Evolutionary conservation across 2,113 vertebrate species (phyloP), one percentile per base, ranked within the genome.

Genomic region (Cryptoleucopteryx plumbea): DNA sequence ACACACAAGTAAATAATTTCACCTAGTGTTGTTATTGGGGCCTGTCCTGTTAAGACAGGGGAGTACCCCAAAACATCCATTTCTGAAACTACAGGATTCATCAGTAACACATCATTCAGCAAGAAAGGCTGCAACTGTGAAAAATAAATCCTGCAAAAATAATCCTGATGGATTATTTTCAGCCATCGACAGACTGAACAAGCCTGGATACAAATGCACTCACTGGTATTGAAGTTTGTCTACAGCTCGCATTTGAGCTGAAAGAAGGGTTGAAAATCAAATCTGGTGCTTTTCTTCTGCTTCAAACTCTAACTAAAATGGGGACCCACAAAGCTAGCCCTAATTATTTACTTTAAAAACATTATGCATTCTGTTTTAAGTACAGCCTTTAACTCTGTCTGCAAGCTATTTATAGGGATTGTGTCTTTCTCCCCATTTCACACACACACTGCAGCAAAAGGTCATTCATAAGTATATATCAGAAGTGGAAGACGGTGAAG

Each of bases 391-490:
- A 70, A 50, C 40, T 72, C 73, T 32, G 40, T 23, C 93, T 62
- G 34, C 32, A 38, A 62, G 82, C 88, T 94, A 68, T 96, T 96
- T 94, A 91, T 94, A 94, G 93, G 38, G 36, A 5, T 16, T 52
- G 61, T 43, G 88, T 23, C 66, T 95, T 93, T 91, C 91, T 82
- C 82, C 48, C 74, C 83, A 29, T 88, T 84, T 79, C 82, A 45
- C 65, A 43, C 58, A 65, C 48, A 50, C 34, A 3, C 3, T 20
- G 59, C 88, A 95, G 89, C 50, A 53, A 65, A 93, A 85, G 85
- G 73, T 87, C 82, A 21, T 34, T 23, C 34, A 11, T 36, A 74
- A 87, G 52, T 45, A 52, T 45, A 22, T 47, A 71, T 19, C 71
- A 80, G 68, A 72, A 88, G 81, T 53, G 91, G 63, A 58, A 48